Evolutionary conservation across 2,888 invertebrate genomes (phyloP), one percentile per base, ranked within the genome.

Genomic region (Epistrophella euchroma): DNA sequence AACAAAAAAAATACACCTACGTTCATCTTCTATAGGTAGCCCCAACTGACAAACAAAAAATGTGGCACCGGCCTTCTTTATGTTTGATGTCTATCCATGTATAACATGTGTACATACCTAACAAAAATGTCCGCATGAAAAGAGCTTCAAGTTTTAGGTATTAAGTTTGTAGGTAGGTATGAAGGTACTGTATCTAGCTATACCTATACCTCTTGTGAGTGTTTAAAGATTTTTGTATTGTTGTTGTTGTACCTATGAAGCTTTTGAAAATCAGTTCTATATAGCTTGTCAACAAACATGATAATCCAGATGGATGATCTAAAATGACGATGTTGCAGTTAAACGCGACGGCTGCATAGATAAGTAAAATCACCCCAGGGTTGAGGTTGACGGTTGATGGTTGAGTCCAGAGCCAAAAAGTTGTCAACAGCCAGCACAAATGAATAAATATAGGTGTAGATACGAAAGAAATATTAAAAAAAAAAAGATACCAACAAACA

Each of bases 371-470:
- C 68, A 76, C 75, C 80, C 52, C 35, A 52, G 76, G 80, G 68
- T 62, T 77, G 76, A 76, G 64, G 77, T 83, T 83, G 74, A 52
- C n/a, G n/a, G n/a, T n/a, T n/a, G n/a, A n/a, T n/a, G n/a, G n/a
- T n/a, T n/a, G 60, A 58, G 60, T 64, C 43, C 32, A 62, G 58
- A 74, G 74, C 83, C 64, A 17, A 66, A 50, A 72, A 32, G 45
- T 45, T 45, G 19, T 19, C 43, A 58, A 71, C 55, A 76, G 58
- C 43, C 56, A 35, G 35, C 47, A 35, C n/a, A 74, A 43, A 43
- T 50, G 10, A 68, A 66, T 3, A 50, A 58, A 43, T 37, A 56
- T 17, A 32, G 17, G 17, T 55, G 35, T 28, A 52, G 40, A 2
- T 58, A 66, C 7, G 11, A 25, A 45, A 17, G 45, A 17, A 52